Evolutionary conservation across 2,113 vertebrate species (phyloP), one percentile per base, ranked within the genome.

Genomic region (Orthochromis indermauri): DNA sequence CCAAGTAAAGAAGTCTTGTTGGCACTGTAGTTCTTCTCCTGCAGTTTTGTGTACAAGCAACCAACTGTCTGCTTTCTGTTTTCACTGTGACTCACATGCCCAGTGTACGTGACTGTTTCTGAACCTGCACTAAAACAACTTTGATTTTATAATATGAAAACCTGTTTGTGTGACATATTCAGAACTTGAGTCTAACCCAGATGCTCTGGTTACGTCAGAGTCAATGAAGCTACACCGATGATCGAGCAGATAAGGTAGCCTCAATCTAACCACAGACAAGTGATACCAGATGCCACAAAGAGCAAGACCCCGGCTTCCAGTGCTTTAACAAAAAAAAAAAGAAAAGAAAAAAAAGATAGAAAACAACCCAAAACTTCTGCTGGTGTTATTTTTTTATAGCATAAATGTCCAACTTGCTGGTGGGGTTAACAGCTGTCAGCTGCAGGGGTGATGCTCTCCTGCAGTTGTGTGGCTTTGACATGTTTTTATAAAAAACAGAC

Each of bases 401-500:
- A 90, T 87, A 86, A 80, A 83, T 89, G 79, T 87, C 26, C 31
- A 57, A 63, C 82, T 40, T 79, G 81, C 86, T 71, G 66, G 61
- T 71, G 84, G 90, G 83, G 88, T 89, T 86, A 91, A 71, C 94
- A 94, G 93, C 92, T 95, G 95, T 90, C 55, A 86, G 88, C 94
- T 86, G 92, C 93, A 93, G 93, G 94, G 87, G 79, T 68, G 86
- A 84, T 26, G 82, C 81, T 81, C 57, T 78, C 93, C 88, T 85
- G 85, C 89, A 73, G 95, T 86, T 82, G 54, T 35, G 83, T 59
- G 68, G 57, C 89, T 87, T 81, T 71, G 54, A 55, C 31, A 3
- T 89, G 81, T 86, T 87, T 80, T 87, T 66, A 81, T 24, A 83
- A 54, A 54, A 55, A 66, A 54, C 81, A 86, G 73, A 78, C 26